phyloP scores from a whole-genome alignment of 2,888 invertebrate species.

The Cataglyphis albicans region DNA sequence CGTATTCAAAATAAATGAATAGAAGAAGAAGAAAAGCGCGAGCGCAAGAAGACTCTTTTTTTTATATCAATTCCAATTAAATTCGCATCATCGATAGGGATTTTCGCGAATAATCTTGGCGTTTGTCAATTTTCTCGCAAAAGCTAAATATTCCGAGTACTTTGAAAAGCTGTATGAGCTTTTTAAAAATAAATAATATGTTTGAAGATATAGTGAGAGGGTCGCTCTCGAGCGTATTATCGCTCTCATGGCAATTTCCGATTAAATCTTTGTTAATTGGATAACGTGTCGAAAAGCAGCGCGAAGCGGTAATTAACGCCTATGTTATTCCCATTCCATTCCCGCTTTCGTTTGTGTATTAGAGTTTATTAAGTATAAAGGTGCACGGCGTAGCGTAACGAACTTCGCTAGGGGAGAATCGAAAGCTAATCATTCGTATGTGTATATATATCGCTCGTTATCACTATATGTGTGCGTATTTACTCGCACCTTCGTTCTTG shows the following conservation, averaged over 20 bases:
- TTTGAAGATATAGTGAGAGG: not conserved
- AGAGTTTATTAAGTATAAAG: slow-evolving; percentile 37
- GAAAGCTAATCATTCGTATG: slow-evolving; percentile 52
- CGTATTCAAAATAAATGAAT: not conserved
- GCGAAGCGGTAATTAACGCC: slow-evolving; percentile 16
- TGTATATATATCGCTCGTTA: slow-evolving; percentile 39
- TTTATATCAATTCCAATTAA: not conserved
- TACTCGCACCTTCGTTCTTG: slow-evolving; percentile 47
- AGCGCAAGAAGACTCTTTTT: not conserved
- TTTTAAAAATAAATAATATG: not conserved
- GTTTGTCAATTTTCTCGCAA: not conserved
- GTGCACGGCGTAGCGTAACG: not conserved
- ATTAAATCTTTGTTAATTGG: slow-evolving; percentile 31
- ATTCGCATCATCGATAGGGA: not conserved
- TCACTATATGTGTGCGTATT: not conserved
- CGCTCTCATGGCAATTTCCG: slow-evolving; percentile 4
- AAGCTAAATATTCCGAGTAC: not conserved
- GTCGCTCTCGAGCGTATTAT: slow-evolving; percentile 18
- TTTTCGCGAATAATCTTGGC: not conserved
- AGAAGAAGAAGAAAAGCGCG: not conserved
- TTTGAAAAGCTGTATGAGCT: slow-evolving; percentile 1
- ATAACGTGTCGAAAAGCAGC: not conserved
- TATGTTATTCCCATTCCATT: slow-evolving; percentile 19
- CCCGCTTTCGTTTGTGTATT: not conserved
- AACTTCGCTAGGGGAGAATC: slow-evolving; percentile 16